These are phyloP conservation scores for Hololepta plana DNA, from an alignment of 2,888 invertebrate species.

Conservation along the genomic window DNA sequence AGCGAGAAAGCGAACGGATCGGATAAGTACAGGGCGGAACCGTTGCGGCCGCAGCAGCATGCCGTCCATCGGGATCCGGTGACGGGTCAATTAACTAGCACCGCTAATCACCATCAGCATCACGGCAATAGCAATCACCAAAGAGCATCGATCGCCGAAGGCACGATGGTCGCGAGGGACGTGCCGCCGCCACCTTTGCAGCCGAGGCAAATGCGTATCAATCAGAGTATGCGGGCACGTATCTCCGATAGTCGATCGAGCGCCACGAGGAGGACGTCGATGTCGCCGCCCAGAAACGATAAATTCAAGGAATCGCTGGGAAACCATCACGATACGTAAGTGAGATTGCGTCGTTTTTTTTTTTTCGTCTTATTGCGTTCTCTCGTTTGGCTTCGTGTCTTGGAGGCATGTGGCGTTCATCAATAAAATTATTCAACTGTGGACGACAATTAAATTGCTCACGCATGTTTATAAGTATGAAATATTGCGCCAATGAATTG, in stretches of 20 bases:
- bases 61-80: no score
- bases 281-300: conserved; percentile 17
- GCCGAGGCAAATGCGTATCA: conserved; percentile 24
- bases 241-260: conserved; percentile 16
- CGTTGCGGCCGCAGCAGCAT: conserved; percentile 18
- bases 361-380: no score
- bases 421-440: no score
- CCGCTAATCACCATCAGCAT: no score
- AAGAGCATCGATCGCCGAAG: conserved; percentile 22
- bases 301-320: conserved; percentile 15
- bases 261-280: conserved; percentile 5
- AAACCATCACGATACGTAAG: conserved; percentile 20
- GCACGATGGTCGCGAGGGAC: conserved; percentile 12
- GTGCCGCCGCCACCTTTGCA: conserved; percentile 24
- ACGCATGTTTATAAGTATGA: no score
- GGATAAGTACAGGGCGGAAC: conserved; percentile 24
- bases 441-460: no score
- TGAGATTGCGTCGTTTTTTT: conserved; percentile 11
- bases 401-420: no score
- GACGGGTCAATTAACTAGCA: no score
- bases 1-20: conserved; percentile 23
- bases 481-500: no score
- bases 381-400: no score
- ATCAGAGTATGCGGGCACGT: conserved; percentile 25
- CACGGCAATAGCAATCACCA: no score